Evolutionary conservation across 2,113 vertebrate genomes (phyloP).

Genomic region (Heterotilapia buettikoferi): DNA sequence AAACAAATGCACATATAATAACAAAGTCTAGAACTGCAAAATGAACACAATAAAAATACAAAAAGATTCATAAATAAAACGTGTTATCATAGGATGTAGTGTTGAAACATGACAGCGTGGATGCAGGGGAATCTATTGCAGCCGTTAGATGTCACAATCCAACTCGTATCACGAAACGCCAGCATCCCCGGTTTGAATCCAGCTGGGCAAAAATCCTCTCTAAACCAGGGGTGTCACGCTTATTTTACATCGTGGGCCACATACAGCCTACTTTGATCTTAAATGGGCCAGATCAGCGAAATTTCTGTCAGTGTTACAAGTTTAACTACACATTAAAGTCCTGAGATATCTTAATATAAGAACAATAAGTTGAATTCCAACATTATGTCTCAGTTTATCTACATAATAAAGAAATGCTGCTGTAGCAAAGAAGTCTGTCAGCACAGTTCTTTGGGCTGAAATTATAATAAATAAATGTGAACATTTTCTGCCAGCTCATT

Average conservation of each 20-base stretch:
- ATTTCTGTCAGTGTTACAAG: neutral
- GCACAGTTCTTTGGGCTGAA: neutral
- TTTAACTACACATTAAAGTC: neutral
- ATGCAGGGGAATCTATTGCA: neutral
- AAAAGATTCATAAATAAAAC: neutral
- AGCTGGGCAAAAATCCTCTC: neutral
- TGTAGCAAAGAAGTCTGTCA: neutral
- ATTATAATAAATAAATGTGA: neutral
- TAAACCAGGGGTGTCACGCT: neutral
- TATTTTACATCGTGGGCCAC: neutral
- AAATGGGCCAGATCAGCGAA: neutral
- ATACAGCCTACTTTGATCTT: neutral
- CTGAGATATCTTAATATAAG: neutral
- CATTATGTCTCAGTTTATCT: neutral
- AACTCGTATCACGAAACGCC: neutral
- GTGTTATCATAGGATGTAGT: neutral
- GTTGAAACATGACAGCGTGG: neutral
- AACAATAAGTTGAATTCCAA: neutral
- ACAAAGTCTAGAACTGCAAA: neutral
- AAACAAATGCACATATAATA: neutral
- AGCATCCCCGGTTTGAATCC: neutral
- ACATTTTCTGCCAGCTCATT: neutral
- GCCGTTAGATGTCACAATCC: neutral
- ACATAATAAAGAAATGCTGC: neutral
- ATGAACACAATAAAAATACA: neutral